A percentile compares a stretch with the other conserved stretches of the same genome.
Conservation (phyloP, 1,140 invertebrate species). For the Conus ventricosus region DNA sequence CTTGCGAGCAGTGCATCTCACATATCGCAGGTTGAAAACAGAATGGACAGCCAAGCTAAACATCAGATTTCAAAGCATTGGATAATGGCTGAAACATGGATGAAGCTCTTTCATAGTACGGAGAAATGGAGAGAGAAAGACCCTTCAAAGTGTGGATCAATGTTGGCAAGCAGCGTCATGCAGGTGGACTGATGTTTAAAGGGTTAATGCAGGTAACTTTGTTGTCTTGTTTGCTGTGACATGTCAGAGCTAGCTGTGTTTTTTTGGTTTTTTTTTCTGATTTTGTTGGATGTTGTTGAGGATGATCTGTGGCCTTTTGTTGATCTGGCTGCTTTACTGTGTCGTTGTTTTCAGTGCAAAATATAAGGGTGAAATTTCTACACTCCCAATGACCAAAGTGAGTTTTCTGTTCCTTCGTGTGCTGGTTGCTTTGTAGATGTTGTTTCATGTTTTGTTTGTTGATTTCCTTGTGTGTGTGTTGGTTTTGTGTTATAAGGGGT, state of each 20-base stretch:
- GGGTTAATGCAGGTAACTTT: too few species aligned
- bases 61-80: too few species aligned
- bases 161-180: too few species aligned
- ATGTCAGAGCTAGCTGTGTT: neutral
- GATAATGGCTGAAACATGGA: too few species aligned
- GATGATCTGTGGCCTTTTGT: neutral
- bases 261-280: neutral
- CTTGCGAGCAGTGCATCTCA: too few species aligned
- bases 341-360: constrained; percentile 58
- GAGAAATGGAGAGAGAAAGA: too few species aligned
- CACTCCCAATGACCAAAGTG: constrained; percentile 69
- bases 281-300: neutral
- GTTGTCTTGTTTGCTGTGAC: neutral
- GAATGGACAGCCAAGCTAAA: too few species aligned
- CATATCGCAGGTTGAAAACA: too few species aligned
- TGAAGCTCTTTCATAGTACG: too few species aligned
- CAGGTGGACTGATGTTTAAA: too few species aligned
- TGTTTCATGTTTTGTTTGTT: neutral
- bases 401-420: constrained; percentile 20
- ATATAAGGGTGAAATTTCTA: constrained; percentile 68
- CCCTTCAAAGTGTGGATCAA: too few species aligned
- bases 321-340: neutral
- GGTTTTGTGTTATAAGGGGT: neutral
- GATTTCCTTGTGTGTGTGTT: neutral
- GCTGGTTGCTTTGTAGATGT: neutral